These are phyloP conservation scores for Oreochromis niloticus DNA, from an alignment of 2,113 vertebrate genomes.

Conservation along the genomic window DNA sequence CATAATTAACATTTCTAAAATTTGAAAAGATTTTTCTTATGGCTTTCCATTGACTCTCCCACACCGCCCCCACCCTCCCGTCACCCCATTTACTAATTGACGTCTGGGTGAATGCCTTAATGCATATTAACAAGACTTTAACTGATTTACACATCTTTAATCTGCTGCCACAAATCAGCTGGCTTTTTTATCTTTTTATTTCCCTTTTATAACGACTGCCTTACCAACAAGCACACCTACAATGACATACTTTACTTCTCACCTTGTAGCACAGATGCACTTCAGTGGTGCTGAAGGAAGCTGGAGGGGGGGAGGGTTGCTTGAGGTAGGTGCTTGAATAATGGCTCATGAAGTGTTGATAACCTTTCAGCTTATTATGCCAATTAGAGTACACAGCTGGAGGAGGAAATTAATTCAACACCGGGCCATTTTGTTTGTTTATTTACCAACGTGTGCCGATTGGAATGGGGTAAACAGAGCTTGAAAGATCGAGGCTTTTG, in stretches of 20 bases:
- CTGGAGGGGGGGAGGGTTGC: not conserved
- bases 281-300: not conserved
- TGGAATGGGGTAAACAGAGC: conserved; percentile 50
- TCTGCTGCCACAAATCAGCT: not conserved
- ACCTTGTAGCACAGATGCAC: not conserved
- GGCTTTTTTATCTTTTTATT: not conserved
- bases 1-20: too few species aligned
- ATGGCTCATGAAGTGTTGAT: conserved; percentile 61
- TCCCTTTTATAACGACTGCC: not conserved
- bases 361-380: conserved; percentile 75
- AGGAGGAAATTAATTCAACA: conserved; percentile 69
- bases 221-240: not conserved
- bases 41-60: too few species aligned
- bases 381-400: conserved; percentile 74
- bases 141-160: not conserved
- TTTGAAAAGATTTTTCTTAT: too few species aligned
- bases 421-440: conserved; percentile 64
- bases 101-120: not conserved
- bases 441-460: conserved; percentile 55
- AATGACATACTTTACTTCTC: not conserved
- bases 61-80: not conserved
- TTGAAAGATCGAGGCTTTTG: conserved; percentile 1
- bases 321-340: conserved; percentile 50
- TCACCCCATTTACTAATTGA: not conserved
- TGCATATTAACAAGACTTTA: not conserved